Conservation (phyloP, 2,113 vertebrate species). For the Psophia crepitans region DNA sequence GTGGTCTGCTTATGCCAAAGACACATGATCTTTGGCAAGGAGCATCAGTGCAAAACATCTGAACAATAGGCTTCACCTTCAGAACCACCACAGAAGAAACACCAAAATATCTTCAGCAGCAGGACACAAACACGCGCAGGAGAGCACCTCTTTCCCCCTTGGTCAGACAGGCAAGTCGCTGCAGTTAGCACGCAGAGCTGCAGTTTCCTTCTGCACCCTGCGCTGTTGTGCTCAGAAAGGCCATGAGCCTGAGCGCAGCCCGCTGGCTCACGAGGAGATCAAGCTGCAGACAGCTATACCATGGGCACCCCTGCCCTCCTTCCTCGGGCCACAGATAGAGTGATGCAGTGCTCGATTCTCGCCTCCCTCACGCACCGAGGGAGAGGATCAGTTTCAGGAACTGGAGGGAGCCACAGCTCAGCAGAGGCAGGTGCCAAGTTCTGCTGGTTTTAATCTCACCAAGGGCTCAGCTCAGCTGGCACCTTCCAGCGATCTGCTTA, state of each 20-base stretch:
- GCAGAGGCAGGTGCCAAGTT: not conserved
- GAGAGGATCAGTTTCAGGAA: not conserved
- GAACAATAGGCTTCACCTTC: not conserved
- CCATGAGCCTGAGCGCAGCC: not conserved
- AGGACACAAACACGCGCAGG: fast-evolving
- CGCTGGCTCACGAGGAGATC: not conserved
- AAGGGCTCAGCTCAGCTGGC: not conserved
- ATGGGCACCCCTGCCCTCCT: not conserved
- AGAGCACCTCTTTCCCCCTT: not conserved
- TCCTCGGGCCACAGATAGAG: not conserved
- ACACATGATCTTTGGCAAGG: not conserved
- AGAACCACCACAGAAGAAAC: not conserved
- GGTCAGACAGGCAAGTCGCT: not conserved
- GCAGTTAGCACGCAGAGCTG: not conserved
- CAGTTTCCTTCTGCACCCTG: fast-evolving
- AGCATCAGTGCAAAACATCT: not conserved
- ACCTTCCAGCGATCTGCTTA: not conserved
- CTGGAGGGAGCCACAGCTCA: not conserved
- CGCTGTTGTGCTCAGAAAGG: fast-evolving
- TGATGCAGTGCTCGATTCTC: not conserved
- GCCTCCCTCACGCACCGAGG: fast-evolving
- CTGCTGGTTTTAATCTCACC: not conserved
- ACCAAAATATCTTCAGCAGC: not conserved
- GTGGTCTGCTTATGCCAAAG: not conserved
- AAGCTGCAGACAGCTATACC: fast-evolving